phyloP scores from a whole-genome alignment of 2,797 vertebrate genomes.

The Typhlichthys eigenmanni region DNA sequence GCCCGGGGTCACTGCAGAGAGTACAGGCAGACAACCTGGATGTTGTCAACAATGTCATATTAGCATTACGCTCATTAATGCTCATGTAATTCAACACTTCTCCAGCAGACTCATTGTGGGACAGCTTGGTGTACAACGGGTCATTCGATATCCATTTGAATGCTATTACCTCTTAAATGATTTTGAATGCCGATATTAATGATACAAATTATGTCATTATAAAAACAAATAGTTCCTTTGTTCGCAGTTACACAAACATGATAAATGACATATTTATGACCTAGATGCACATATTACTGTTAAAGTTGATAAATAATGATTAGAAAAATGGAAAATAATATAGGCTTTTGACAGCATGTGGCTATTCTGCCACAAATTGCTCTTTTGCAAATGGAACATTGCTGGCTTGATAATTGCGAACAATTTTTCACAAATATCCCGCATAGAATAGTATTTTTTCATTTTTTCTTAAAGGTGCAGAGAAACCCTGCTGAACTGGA shows the following conservation, averaged over 20 bases:
- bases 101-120: background rate
- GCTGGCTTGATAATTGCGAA: background rate
- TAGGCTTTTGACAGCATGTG: too few relatives aligned
- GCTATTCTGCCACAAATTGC: too few relatives aligned
- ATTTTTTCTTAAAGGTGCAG: too few relatives aligned
- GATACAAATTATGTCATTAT: too few relatives aligned
- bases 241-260: background rate
- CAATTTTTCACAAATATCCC: background rate
- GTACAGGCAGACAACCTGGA: conserved; percentile 26
- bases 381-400: too few relatives aligned
- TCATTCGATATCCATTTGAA: background rate
- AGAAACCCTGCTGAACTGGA: conserved; percentile 11
- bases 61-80: background rate
- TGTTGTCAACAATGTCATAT: background rate
- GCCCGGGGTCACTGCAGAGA: conserved; percentile 5
- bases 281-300: background rate
- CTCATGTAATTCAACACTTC: background rate
- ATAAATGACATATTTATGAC: background rate
- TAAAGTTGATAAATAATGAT: too few relatives aligned
- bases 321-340: too few relatives aligned
- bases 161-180: background rate
- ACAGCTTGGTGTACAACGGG: background rate
- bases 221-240: background rate
- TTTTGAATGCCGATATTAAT: background rate
- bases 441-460: too few relatives aligned